Evolutionary conservation across 37 sponge, comb jelly and placozoan species (phyloP), one percentile per base, ranked within the genome.

Genomic region (Halisarca cf. caerulea): DNA sequence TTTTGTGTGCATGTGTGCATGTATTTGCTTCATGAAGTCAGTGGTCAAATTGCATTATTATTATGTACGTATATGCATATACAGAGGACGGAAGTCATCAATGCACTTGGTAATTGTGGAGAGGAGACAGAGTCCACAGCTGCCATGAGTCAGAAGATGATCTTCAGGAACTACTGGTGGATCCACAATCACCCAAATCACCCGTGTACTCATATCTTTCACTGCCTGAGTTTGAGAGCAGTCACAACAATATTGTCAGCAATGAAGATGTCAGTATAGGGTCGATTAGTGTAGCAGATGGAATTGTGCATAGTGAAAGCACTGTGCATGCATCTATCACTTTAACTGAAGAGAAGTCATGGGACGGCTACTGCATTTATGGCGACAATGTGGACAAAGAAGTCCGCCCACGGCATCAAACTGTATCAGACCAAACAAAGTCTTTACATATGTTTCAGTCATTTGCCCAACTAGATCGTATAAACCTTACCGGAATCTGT

Each of bases 331-430:
- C 69, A 32, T 18, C 35, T 68, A 17, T 4, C 14, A 34, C 4
- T 32, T 18, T 17, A 27, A 68, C 30, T 17, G 60, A 59, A 27
- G 60, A 27, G 60, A 27, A 68, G 30, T 34, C 69, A 28, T 68
- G 69, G 69, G 17, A 68, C 30, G 69, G 69, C 32, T 68, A 68
- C 34, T 68, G 35, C 69, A 68, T 68, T 32, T 68, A 68, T 34
- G 69, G 69, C 15, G 69, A 68, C 69, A 68, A 68, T 34, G 30
- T 68, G 15, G 69, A 68, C 69, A 68, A 68, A 34, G 30, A 68
- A 32, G 33, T 68, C 32, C 69, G 30, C 30, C 69, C 69, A 68
- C 69, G 33, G 1, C 69, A 68, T 68, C 69, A 68, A 68, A 68
- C 69, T 1, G 69, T 25, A 30, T 68, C 69, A 28, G 15, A 34